Base-by-base conservation (phyloP, 2,113 vertebrate species). In the Cyanoramphus novaezelandiae region DNA sequence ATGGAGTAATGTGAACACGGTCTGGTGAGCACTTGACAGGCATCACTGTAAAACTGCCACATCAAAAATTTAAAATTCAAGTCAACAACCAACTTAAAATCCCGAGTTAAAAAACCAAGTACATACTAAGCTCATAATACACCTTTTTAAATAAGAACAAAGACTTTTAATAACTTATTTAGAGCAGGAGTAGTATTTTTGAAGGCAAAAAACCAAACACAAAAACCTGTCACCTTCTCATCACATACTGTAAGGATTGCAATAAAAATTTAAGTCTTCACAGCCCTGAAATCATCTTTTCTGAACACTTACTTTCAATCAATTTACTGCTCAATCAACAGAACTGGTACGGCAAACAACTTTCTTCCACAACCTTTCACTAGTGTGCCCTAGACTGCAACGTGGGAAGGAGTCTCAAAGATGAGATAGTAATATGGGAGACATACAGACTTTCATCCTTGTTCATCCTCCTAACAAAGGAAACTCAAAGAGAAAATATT, bases 101-200 rank as follows among this genome's bases (percentile, higher is more conserved):
- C 0, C 0, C 18, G 41, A 47, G 28, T 27, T 69, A 65, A 59
- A 37, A 57, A 77, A 55, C 7, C 21, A 2, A 57, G 9, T 28
- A 65, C 8, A 50, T 29, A 46, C 17, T 74, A 72, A 57, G 37
- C 29, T 81, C 35, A 46, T 35, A 49, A 20, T 49, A 33, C 6
- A 17, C 41, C 11, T 46, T 92, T 89, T 70, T 7, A 74, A 80
- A 88, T 43, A 8, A 57, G 31, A 95, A 50, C 13, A 12, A 25
- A 74, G 50, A 63, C 9, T 75, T 72, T 47, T 20, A 59, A 53
- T 83, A 70, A 86, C 8, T 82, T 67, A 47, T 6, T 86, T 68
- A 49, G 79, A 47, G 41, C 33, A 68, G 37, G 16, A 86, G 16
- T 16, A 75, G 19, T 33, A 82, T 10, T 59, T 75, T 68, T 79